Percentiles rank a stretch among this genome's conserved stretches.
phyloP scores from a whole-genome alignment of 2,797 vertebrate genomes.

The Limnodromus scolopaceus region DNA sequence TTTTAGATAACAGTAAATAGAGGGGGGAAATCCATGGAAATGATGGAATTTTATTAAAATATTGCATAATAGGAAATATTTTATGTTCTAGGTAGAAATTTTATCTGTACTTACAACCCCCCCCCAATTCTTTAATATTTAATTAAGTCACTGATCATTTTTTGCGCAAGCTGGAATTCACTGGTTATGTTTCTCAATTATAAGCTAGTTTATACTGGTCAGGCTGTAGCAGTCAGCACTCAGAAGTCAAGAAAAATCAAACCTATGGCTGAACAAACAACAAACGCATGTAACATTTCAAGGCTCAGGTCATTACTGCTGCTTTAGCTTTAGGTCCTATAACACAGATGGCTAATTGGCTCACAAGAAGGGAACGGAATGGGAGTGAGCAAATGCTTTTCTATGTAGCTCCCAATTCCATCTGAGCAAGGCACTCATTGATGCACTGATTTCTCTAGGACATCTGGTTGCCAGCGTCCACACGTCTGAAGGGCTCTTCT shows the following conservation, averaged over 20 bases:
- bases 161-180: background rate
- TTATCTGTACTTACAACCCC: background rate
- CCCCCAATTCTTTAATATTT: background rate
- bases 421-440: background rate
- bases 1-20: background rate
- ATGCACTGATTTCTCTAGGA: background rate
- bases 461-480: background rate
- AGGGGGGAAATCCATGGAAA: background rate
- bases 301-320: background rate
- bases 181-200: background rate
- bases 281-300: background rate
- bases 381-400: background rate
- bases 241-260: background rate
- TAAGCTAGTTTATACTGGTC: background rate
- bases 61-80: background rate
- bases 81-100: background rate
- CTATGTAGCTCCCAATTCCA: background rate
- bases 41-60: background rate
- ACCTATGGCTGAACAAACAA: background rate
- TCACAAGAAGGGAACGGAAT: background rate
- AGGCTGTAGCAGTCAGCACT: background rate
- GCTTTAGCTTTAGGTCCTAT: background rate
- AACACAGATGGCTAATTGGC: background rate
- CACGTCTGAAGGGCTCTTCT: background rate
- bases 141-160: background rate